A percentile compares a stretch with the other conserved stretches of the same genome.
Conservation (phyloP, 1,140 invertebrate species). For the Patella vulgata region DNA sequence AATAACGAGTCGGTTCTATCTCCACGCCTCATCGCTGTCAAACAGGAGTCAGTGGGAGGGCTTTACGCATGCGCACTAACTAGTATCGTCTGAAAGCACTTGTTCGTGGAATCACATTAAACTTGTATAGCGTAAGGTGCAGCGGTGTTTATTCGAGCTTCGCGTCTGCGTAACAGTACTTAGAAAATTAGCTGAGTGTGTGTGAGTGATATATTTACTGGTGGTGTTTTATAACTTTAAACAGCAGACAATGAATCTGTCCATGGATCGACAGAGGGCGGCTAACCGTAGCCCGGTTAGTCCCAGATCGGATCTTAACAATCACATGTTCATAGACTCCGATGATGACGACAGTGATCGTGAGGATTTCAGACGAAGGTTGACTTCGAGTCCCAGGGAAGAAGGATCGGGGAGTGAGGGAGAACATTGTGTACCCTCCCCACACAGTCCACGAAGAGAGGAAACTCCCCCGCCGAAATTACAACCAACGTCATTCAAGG, state of each 20-base stretch:
- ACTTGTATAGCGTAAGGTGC: conserved; percentile 5
- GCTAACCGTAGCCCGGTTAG: not conserved
- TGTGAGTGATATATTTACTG: not conserved
- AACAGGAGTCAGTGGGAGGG: conserved; percentile 4
- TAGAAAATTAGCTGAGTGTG: not conserved
- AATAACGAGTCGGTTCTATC: not conserved
- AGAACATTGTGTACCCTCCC: not conserved
- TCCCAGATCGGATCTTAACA: not conserved
- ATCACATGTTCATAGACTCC: not conserved
- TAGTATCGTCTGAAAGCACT: not conserved
- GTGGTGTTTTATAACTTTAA: conserved; percentile 1
- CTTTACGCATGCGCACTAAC: conserved; percentile 9
- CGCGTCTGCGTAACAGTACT: no score
- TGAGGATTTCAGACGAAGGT: not conserved
- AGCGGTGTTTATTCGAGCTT: not conserved
- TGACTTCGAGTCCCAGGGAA: not conserved
- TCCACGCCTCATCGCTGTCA: not conserved
- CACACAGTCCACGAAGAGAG: not conserved
- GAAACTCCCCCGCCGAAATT: conserved; percentile 1
- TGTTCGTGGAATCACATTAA: not conserved
- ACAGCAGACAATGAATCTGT: not conserved
- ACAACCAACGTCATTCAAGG: conserved; percentile 8
- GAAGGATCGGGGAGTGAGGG: not conserved
- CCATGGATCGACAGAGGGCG: not conserved
- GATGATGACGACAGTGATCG: not conserved